Evolutionary conservation across 2,113 vertebrate genomes (phyloP), one percentile per base, ranked within the genome.

Genomic region (Entomyzon cyanotis): DNA sequence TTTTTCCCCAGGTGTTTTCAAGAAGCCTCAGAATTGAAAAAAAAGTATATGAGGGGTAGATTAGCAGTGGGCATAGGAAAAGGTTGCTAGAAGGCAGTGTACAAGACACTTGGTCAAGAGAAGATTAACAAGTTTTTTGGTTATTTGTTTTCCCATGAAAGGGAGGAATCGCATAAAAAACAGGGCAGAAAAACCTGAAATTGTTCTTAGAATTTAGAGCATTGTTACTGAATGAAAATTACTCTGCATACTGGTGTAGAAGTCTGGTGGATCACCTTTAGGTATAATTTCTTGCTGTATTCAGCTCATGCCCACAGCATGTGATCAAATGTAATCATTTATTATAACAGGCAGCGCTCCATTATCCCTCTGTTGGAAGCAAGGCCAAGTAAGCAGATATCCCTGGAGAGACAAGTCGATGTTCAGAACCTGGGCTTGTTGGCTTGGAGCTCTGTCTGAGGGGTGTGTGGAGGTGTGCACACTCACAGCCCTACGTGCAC

Each of bases 131-230:
- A 52, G 39, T 1, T 0, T 41, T 87, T 79, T 82, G 19, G 21
- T 37, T 69, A 5, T 19, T 92, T 95, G 87, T 91, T 73, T 85
- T 93, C 30, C 78, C 69, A 33, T 63, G 71, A 28, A 82, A 89
- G 86, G 71, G 47, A 91, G 20, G 33, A 89, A 50, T 87, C 62
- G 59, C 16, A 5, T 74, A 49, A 6, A 84, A 96, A 96, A 91
- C 23, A 37, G 37, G n/a, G 39, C 75, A 96, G 71, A 68, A 90
- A 94, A 73, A 9, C 5, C 9, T 52, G 25, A 63, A 95, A 58
- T 80, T 83, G 53, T 84, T 96, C 63, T 82, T 96, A 90, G 73
- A 96, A 76, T 95, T 93, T 74, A 87, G 75, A 87, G 52, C 84
- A 65, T 23, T 83, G 50, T 47, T 91, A 44, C 55, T 71, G 77